These are phyloP conservation scores for Drosophila mauritiana DNA, from an alignment of 1,140 invertebrate species.

Conservation along the genomic window DNA sequence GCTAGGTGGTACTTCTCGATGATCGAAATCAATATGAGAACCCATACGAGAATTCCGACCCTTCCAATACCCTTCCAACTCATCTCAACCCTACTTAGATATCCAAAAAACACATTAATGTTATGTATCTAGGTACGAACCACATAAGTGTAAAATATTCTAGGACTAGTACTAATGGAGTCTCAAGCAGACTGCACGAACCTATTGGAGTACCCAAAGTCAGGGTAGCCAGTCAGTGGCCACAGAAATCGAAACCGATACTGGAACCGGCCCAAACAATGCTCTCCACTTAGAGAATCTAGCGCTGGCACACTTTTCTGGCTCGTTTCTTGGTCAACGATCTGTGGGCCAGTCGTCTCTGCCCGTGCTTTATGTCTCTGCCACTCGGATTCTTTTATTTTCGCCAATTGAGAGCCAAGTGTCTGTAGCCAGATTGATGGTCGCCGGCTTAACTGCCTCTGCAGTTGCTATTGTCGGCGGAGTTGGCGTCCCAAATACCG, in stretches of 20 bases:
- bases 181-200: neutral
- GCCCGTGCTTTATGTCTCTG: conserved; percentile 22
- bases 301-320: conserved; percentile 62
- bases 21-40: neutral
- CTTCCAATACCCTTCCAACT: neutral
- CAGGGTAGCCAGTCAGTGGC: neutral
- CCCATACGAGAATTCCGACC: neutral
- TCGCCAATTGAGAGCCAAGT: conserved; percentile 34
- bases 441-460: neutral
- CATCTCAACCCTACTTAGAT: too few relatives aligned
- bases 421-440: conserved; percentile 22
- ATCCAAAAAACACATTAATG: neutral
- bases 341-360: conserved; percentile 27
- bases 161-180: neutral
- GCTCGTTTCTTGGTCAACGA: conserved; percentile 54
- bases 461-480: conserved; percentile 15
- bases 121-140: neutral
- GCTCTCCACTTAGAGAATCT: conserved; percentile 59
- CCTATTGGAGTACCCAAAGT: conserved; percentile 1
- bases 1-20: neutral
- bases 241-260: conserved; percentile 23
- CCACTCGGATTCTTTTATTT: conserved; percentile 24
- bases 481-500: conserved; percentile 46
- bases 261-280: conserved; percentile 53
- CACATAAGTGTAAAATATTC: too few relatives aligned